phyloP scores from a whole-genome alignment of 2,888 invertebrate species.

The Cyrtodaria siliqua region DNA sequence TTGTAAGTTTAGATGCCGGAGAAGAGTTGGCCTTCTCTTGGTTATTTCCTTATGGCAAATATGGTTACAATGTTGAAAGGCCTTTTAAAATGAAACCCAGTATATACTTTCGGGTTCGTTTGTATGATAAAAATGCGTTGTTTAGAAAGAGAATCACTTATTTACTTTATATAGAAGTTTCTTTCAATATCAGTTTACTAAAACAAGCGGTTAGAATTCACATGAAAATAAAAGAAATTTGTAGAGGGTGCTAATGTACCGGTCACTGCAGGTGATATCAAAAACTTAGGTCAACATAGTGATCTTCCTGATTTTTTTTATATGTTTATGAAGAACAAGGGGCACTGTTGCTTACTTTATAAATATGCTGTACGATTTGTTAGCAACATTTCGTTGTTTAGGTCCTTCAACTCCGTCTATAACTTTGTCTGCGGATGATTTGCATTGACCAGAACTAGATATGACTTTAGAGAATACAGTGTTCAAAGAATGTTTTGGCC shows the following conservation, averaged over 20 bases:
- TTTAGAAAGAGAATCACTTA: conserved; percentile 47
- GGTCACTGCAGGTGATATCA: conserved; percentile 8
- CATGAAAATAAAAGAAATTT: conserved; percentile 40
- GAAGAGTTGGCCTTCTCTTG: conserved; percentile 56
- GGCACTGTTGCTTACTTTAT: conserved; percentile 60
- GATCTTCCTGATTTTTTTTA: conserved; percentile 47
- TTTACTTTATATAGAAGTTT: conserved; percentile 35
- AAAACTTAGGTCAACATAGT: conserved; percentile 5
- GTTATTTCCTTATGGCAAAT: conserved; percentile 49
- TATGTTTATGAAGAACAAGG: conserved; percentile 64
- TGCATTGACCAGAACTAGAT: too few relatives aligned
- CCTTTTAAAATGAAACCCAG: conserved; percentile 23
- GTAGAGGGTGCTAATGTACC: conserved; percentile 5
- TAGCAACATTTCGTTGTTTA: conserved; percentile 47
- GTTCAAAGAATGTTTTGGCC: conserved; percentile 22
- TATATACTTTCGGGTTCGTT: too few relatives aligned
- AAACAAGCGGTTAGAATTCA: conserved; percentile 29
- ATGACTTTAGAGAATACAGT: conserved; percentile 44
- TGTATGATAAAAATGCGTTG: conserved; percentile 3
- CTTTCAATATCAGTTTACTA: conserved; percentile 28
- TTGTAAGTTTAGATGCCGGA: conserved; percentile 21
- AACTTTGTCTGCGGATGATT: conserved; percentile 62
- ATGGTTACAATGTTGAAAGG: conserved; percentile 21
- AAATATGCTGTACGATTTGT: conserved; percentile 45
- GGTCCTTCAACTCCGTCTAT: conserved; percentile 49